These are phyloP conservation scores for Drusus annulatus DNA, from an alignment of 1,140 invertebrate genomes.

Conservation along the genomic window DNA sequence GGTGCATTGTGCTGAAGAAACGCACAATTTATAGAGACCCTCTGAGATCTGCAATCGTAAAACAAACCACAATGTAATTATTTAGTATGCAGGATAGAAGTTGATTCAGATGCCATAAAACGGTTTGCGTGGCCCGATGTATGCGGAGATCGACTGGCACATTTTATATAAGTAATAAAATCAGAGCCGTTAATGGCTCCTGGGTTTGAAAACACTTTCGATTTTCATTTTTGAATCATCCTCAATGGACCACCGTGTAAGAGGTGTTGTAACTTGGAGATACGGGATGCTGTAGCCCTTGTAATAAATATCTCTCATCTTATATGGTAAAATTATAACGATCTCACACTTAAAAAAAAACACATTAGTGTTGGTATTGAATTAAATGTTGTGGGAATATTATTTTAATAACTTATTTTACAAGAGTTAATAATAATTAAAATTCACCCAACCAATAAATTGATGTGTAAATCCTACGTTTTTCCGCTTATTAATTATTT, in stretches of 20 bases:
- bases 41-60: slow-evolving; percentile 48
- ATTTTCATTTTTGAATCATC: slow-evolving; percentile 16
- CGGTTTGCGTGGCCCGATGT: background rate
- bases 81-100: slow-evolving; percentile 33
- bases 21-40: slow-evolving; percentile 33
- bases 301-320: too few species aligned
- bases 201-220: slow-evolving; percentile 33
- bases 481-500: too few species aligned
- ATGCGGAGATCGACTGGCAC: slow-evolving; percentile 17
- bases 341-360: too few species aligned
- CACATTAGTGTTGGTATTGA: too few species aligned
- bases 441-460: too few species aligned
- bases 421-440: too few species aligned
- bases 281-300: too few species aligned
- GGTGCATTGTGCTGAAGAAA: slow-evolving; percentile 12
- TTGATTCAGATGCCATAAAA: slow-evolving; percentile 47
- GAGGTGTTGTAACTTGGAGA: too few species aligned
- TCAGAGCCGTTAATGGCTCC: slow-evolving; percentile 48
- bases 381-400: too few species aligned
- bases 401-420: too few species aligned
- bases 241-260: slow-evolving; percentile 21
- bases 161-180: slow-evolving; percentile 50
- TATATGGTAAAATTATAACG: too few species aligned
- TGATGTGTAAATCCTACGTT: too few species aligned
- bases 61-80: slow-evolving; percentile 55